Evolutionary conservation across 2,888 invertebrate species (phyloP).

Genomic region (Therioaphis trifolii): DNA sequence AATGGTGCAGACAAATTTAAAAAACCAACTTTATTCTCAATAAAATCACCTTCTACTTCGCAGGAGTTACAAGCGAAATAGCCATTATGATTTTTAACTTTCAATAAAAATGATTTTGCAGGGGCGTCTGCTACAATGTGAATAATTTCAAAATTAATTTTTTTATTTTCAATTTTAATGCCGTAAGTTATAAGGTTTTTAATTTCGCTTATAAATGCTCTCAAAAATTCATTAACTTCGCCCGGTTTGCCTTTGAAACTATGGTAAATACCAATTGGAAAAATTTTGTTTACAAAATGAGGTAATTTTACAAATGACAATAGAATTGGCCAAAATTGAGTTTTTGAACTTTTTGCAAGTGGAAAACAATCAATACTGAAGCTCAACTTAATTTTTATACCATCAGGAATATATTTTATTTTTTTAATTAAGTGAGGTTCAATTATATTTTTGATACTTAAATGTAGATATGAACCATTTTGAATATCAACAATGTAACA

Average conservation of each 20-base stretch:
- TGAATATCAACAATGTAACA: not conserved
- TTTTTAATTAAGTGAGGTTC: slow-evolving; percentile 1
- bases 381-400: not conserved
- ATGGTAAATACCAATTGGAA: not conserved
- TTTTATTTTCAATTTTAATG: not conserved
- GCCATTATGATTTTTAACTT: not conserved
- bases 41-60: no score
- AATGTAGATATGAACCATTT: slow-evolving; percentile 6
- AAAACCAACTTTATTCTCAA: no score
- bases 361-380: slow-evolving; percentile 11
- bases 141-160: not conserved
- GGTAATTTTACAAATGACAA: not conserved
- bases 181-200: not conserved
- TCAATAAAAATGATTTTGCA: not conserved
- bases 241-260: not conserved
- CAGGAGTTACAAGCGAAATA: no score
- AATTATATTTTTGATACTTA: slow-evolving; percentile 19
- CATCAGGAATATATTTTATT: not conserved
- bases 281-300: not conserved
- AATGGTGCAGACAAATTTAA: no score
- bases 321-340: not conserved
- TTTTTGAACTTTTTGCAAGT: not conserved
- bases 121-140: slow-evolving; percentile 18
- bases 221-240: not conserved
- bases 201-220: not conserved